Conservation (phyloP, 2,888 invertebrate species). For the Hoplodrina blanda region DNA sequence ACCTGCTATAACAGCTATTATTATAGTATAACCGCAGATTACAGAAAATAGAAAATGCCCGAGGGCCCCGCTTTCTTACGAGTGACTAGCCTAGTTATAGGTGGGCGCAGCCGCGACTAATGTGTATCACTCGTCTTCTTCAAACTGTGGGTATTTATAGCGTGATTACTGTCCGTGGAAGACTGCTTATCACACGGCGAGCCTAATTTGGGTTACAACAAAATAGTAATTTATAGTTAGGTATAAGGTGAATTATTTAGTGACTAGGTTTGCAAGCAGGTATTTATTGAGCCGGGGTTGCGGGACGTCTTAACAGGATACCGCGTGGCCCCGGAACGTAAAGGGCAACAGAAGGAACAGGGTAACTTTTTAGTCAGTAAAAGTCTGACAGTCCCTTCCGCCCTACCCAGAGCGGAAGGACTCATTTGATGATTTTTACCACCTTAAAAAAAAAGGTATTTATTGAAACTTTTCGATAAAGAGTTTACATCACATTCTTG, state of each 20-base stretch:
- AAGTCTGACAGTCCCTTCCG: too few relatives aligned
- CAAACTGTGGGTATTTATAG: conserved; percentile 46
- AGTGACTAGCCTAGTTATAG: conserved; percentile 77
- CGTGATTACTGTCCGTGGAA: conserved; percentile 17
- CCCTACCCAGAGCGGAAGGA: too few relatives aligned
- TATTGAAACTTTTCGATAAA: background rate
- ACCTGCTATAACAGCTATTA: conserved; percentile 78
- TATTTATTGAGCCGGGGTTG: background rate
- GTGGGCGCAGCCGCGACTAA: conserved; percentile 74
- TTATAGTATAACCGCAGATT: conserved; percentile 85
- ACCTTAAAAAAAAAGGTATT: too few relatives aligned
- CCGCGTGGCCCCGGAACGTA: too few relatives aligned
- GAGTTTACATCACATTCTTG: too few relatives aligned
- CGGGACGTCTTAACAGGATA: too few relatives aligned
- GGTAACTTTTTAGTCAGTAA: too few relatives aligned
- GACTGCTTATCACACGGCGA: conserved; percentile 6
- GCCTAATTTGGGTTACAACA: background rate
- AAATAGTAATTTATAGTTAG: background rate
- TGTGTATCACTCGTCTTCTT: conserved; percentile 60
- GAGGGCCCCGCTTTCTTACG: conserved; percentile 86
- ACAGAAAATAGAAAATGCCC: conserved; percentile 87
- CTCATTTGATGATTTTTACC: too few relatives aligned
- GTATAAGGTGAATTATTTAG: too few relatives aligned
- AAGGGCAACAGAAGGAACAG: too few relatives aligned
- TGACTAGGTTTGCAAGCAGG: background rate